These are phyloP conservation scores for Dascillus cervinus DNA, from an alignment of 2,888 invertebrate genomes.

Conservation along the genomic window DNA sequence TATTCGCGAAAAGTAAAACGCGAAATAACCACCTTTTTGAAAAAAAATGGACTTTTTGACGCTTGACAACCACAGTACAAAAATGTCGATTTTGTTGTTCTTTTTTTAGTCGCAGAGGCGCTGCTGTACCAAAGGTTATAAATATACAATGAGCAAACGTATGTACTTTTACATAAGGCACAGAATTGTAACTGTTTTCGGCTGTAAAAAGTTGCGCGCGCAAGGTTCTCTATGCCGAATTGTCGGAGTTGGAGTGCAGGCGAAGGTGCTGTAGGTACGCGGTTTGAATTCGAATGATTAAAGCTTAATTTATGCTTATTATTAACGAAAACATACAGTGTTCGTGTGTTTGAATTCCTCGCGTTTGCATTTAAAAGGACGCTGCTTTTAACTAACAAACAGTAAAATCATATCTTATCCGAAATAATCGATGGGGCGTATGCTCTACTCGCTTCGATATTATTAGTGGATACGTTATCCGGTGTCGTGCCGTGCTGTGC, in stretches of 20 bases:
- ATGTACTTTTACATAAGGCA: conserved; percentile 7
- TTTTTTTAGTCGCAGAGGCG: conserved; percentile 36
- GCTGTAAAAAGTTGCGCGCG: conserved; percentile 16
- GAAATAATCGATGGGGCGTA: conserved; percentile 34
- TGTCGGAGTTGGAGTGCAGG: conserved; percentile 24
- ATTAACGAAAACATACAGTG: conserved; percentile 10
- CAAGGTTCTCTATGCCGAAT: conserved; percentile 16
- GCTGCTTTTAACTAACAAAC: not conserved
- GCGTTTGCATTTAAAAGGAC: conserved; percentile 4
- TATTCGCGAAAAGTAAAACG: conserved; percentile 12
- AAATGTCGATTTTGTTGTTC: conserved; percentile 39
- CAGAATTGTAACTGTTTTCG: conserved; percentile 5
- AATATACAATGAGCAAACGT: conserved; percentile 1
- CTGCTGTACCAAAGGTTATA: conserved; percentile 26
- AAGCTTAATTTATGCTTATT: conserved; percentile 15
- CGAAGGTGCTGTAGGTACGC: conserved; percentile 33
- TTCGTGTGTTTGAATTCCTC: conserved; percentile 6
- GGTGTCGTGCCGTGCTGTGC: conserved; percentile 20
- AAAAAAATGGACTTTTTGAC: conserved; percentile 20
- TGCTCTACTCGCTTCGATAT: conserved; percentile 27
- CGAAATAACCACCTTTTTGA: conserved; percentile 6
- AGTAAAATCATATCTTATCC: conserved; percentile 9
- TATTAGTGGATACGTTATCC: conserved; percentile 19
- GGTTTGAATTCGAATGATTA: conserved; percentile 26
- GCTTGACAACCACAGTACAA: conserved; percentile 26